These are phyloP conservation scores for Phoxinus phoxinus DNA, from an alignment of 2,113 vertebrate genomes.

Conservation along the genomic window DNA sequence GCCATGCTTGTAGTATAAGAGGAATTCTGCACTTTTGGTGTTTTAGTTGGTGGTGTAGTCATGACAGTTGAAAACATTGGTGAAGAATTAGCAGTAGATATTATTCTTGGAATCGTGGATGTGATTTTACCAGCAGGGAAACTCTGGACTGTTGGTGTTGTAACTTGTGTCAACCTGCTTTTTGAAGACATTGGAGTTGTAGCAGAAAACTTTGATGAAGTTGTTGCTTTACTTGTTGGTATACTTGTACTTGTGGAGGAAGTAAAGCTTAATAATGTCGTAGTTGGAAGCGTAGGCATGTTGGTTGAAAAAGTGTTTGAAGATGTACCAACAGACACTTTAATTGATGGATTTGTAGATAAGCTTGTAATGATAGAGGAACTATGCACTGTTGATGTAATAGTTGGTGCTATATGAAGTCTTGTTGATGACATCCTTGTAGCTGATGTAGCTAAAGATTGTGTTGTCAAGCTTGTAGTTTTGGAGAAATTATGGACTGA, in stretches of 20 bases:
- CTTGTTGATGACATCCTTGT: not conserved
- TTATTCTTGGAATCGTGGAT: no score
- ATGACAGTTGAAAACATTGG: not conserved
- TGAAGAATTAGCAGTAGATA: not conserved
- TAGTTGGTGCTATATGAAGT: not conserved
- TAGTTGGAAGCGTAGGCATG: slow-evolving; percentile 1
- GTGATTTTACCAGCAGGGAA: not conserved
- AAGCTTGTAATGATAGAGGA: not conserved
- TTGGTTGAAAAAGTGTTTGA: not conserved
- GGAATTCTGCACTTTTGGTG: not conserved
- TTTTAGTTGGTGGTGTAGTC: not conserved
- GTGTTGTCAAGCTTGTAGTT: not conserved
- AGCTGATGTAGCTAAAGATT: not conserved
- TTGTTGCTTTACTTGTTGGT: not conserved
- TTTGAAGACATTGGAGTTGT: not conserved
- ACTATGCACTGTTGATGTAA: not conserved
- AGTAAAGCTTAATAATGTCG: not conserved
- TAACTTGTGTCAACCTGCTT: not conserved
- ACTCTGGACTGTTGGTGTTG: not conserved
- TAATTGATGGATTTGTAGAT: not conserved
- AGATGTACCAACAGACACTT: not conserved
- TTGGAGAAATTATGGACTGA: not conserved
- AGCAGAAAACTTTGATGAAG: not conserved
- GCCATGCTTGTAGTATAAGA: not conserved
- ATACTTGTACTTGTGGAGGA: not conserved